phyloP scores from a whole-genome alignment of 64 coral and sea anemone species.

The Pachyseris speciosa region DNA sequence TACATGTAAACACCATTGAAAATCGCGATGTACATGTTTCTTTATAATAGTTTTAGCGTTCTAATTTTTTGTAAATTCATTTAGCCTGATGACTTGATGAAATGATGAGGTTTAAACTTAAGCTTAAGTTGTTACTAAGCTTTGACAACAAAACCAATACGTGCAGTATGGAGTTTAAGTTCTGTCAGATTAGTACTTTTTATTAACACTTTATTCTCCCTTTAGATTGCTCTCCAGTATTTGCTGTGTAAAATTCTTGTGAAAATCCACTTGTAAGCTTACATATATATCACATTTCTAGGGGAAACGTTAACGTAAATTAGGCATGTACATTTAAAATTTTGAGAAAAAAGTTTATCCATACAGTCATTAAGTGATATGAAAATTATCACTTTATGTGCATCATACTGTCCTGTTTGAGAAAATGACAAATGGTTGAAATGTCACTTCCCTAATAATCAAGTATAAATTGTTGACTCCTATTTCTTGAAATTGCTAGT shows the following conservation, averaged over 20 bases:
- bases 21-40: not conserved
- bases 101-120: not conserved
- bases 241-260: not conserved
- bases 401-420: too few relatives aligned
- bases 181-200: too few relatives aligned
- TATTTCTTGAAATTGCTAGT: too few relatives aligned
- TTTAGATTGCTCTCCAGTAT: not conserved
- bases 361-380: too few relatives aligned
- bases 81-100: not conserved
- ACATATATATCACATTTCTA: too few relatives aligned
- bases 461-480: too few relatives aligned
- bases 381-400: too few relatives aligned
- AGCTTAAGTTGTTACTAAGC: not conserved
- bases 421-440: too few relatives aligned
- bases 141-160: conserved; percentile 27
- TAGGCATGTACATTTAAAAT: not conserved
- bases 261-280: not conserved
- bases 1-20: not conserved
- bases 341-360: too few relatives aligned
- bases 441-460: too few relatives aligned
- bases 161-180: not conserved
- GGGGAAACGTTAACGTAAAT: too few relatives aligned
- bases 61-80: not conserved
- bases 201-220: not conserved
- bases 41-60: not conserved